These are phyloP conservation scores for Pteronotus mesoamericanus DNA, from an alignment of 2,797 vertebrate species.

Conservation along the genomic window DNA sequence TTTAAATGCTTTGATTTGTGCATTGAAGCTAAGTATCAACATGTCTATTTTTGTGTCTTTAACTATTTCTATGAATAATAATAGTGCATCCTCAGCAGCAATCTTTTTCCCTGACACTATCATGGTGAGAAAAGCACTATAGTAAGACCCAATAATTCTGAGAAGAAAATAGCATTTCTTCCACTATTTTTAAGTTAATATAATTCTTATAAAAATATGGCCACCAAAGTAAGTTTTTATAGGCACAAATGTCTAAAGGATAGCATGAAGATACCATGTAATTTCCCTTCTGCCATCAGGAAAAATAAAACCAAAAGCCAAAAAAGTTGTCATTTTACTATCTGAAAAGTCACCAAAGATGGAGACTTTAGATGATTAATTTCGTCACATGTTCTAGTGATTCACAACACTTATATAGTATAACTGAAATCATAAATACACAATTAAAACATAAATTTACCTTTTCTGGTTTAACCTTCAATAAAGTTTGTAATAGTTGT, in stretches of 20 bases:
- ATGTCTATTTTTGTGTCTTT: conserved; percentile 54
- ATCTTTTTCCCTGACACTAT: background rate
- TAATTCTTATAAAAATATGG: conserved; percentile 44
- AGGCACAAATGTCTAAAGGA: background rate
- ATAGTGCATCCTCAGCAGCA: conserved; percentile 25
- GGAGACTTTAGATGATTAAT: background rate
- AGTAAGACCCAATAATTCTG: background rate
- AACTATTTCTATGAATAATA: conserved; percentile 46
- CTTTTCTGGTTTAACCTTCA: conserved; percentile 10
- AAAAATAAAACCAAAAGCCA: background rate
- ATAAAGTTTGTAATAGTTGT: background rate
- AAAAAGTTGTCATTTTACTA: background rate
- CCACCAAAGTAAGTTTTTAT: conserved; percentile 16
- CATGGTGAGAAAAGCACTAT: conserved; percentile 20
- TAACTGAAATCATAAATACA: background rate
- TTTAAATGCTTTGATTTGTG: conserved; percentile 48
- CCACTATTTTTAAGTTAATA: conserved; percentile 32
- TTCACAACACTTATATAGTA: background rate
- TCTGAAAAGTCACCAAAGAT: conserved; percentile 36
- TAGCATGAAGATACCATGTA: background rate
- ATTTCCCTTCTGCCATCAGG: background rate
- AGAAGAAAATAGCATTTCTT: conserved; percentile 38
- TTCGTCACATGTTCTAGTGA: conserved; percentile 6
- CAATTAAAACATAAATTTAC: background rate
- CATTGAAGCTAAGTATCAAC: conserved; percentile 37